These are phyloP conservation scores for Cactoblastis cactorum DNA, from an alignment of 2,888 invertebrate species.

Conservation along the genomic window DNA sequence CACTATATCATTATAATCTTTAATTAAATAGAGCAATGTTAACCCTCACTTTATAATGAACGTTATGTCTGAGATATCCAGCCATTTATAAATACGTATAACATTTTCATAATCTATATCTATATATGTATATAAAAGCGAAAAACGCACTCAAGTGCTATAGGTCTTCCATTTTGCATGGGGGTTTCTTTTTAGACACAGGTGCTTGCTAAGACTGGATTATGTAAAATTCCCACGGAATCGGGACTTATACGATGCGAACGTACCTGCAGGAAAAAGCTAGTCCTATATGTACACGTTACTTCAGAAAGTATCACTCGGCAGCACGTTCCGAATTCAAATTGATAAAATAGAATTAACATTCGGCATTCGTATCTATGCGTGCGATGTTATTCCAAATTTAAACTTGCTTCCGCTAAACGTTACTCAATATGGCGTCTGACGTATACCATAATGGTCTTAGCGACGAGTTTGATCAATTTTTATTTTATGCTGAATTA, in stretches of 20 bases:
- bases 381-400: constrained; percentile 53
- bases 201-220: too few species aligned
- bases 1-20: constrained; percentile 7
- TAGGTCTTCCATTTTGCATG: too few species aligned
- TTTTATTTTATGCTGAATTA: neutral
- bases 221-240: too few species aligned
- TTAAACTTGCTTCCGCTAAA: constrained; percentile 49
- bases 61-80: constrained; percentile 8
- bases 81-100: neutral
- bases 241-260: too few species aligned
- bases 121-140: too few species aligned
- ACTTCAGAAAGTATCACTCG: constrained; percentile 13
- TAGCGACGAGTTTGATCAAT: neutral
- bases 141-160: too few species aligned
- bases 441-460: constrained; percentile 12
- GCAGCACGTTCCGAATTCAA: constrained; percentile 16
- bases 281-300: too few species aligned
- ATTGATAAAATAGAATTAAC: constrained; percentile 33
- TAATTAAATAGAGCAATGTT: constrained; percentile 3
- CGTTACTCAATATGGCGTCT: constrained; percentile 39
- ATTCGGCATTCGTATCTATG: constrained; percentile 44
- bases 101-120: constrained; percentile 6
- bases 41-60: neutral
- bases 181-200: too few species aligned
- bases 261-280: too few species aligned